phyloP scores from a whole-genome alignment of 2,113 vertebrate genomes.

The Baryphthengus martii region DNA sequence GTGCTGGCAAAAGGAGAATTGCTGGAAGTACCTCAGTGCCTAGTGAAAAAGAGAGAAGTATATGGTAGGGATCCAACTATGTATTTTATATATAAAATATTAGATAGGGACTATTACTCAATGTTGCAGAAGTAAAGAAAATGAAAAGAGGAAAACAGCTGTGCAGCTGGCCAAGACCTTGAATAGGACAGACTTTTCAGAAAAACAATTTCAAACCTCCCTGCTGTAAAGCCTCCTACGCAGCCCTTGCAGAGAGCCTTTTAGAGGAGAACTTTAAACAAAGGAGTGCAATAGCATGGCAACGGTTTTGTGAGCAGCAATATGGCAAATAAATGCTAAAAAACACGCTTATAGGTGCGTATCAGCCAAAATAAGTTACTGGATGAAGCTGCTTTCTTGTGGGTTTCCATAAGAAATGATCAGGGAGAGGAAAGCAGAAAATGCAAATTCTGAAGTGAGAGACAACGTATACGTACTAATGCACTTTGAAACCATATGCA shows the following conservation, averaged over 20 bases:
- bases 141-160: constrained; percentile 4
- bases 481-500: not conserved
- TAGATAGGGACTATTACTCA: not conserved
- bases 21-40: not conserved
- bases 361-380: constrained; percentile 46
- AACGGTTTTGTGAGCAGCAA: constrained; percentile 36
- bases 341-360: not conserved
- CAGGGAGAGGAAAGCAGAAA: not conserved
- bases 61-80: not conserved
- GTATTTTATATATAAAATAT: not conserved
- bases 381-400: constrained; percentile 33
- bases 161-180: constrained; percentile 37
- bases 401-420: not conserved
- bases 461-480: not conserved
- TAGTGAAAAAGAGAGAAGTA: not conserved
- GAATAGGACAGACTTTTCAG: constrained; percentile 4
- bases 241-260: constrained; percentile 29
- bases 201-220: constrained; percentile 28
- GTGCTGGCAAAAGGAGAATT: not conserved
- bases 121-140: not conserved
- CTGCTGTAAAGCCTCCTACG: constrained; percentile 49
- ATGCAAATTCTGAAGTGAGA: not conserved
- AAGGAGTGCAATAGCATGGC: not conserved
- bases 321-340: constrained; percentile 46
- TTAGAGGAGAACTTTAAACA: constrained; percentile 50